Conservation (phyloP, 2,888 invertebrate species). For the Melipona beecheii region DNA sequence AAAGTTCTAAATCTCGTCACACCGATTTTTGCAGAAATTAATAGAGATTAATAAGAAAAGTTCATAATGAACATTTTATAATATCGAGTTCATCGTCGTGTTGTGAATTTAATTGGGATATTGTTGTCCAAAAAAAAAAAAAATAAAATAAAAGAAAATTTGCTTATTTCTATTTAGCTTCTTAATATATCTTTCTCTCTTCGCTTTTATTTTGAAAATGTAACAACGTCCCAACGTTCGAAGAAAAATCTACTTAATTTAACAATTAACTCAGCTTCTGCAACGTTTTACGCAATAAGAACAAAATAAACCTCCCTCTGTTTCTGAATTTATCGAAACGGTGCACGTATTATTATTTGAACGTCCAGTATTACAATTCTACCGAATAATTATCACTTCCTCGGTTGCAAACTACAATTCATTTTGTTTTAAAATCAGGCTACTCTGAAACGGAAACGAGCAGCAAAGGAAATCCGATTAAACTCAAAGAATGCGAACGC, state of each 20-base stretch:
- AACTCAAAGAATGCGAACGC: slow-evolving; percentile 1
- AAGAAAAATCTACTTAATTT: not conserved
- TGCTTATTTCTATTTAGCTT: too few relatives aligned
- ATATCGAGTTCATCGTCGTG: too few relatives aligned
- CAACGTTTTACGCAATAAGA: not conserved
- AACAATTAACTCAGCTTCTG: not conserved
- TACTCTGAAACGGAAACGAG: not conserved
- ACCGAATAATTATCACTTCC: not conserved
- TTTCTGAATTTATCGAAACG: not conserved
- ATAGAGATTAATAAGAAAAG: too few relatives aligned
- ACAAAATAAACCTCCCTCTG: not conserved
- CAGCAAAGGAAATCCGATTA: not conserved
- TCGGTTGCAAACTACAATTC: not conserved
- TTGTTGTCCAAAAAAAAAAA: too few relatives aligned
- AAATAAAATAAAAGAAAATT: too few relatives aligned
- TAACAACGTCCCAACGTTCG: not conserved
- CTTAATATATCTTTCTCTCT: not conserved
- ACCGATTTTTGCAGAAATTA: too few relatives aligned
- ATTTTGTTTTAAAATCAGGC: not conserved
- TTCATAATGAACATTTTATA: too few relatives aligned
- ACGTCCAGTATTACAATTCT: not conserved
- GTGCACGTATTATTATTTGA: not conserved
- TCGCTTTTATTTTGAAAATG: not conserved
- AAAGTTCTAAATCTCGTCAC: too few relatives aligned
- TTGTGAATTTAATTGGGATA: too few relatives aligned